Base-by-base conservation (phyloP, 2,113 vertebrate genomes). In the Lathamus discolor region DNA sequence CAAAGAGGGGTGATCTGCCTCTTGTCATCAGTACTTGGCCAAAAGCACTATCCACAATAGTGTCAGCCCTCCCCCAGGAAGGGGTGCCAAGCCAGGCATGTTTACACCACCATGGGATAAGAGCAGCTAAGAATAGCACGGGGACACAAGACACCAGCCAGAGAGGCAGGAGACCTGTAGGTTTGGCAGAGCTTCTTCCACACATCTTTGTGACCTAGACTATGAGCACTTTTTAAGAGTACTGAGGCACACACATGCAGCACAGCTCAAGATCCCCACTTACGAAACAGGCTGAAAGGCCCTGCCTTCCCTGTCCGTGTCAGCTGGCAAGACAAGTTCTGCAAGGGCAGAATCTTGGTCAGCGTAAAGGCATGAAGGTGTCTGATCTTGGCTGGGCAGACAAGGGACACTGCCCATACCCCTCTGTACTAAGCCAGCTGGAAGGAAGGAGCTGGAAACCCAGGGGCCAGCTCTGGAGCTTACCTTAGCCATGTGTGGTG, bases 401-500 rank as follows among this genome's bases (percentile, higher is more conserved):
- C 6, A 66, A 9, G 15, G 10, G 15, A 73, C n/a, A 44, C 18
- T 25, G 13, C 35, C 14, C 44, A 37, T 3, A 66, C 31, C 18
- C 19, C 35, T 37, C 44, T 48, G 33, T 13, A 29, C 2, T 10
- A 74, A 22, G 13, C 13, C 25, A 62, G 43, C 1, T 19, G 44
- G 41, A 23, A 9, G 12, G 20, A 88, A 4, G 2, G 7, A 6
- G 5, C 0, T 66, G 7, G 31, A 39, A 88, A 67, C 0, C 1
- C 10, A 9, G 20, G 8, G 31, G 17, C 18, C 23, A 61, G 20
- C 16, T 44, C 51, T 12, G 27, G 17, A 93, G 39, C 95, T 52
- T 97, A 98, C 98, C 97, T 76, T 92, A 28, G 95, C 78, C 95
- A 98, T 66, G 3, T 86, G 52, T 0, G 97, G 97, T 3, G 63